Evolutionary conservation across 2,888 invertebrate species (phyloP).

Genomic region (Drosophila silvestris): DNA sequence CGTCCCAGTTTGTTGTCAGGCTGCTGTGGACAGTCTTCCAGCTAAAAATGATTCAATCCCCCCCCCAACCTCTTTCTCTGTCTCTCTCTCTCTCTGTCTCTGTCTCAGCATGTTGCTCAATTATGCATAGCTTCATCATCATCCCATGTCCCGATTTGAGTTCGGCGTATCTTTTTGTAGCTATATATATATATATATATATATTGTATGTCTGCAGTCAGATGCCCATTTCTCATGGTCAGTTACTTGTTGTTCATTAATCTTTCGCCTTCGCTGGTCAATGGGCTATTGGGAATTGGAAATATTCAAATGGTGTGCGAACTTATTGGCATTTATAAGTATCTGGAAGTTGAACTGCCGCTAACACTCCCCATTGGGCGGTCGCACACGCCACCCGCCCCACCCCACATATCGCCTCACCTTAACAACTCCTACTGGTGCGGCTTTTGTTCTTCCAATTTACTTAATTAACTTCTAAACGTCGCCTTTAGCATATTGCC

Average conservation of each 20-base stretch:
- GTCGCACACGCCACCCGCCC: not conserved
- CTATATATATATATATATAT: not conserved
- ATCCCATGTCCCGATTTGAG: constrained; percentile 9
- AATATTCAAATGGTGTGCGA: constrained; percentile 58
- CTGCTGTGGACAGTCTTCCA: constrained; percentile 2
- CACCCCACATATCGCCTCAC: not conserved
- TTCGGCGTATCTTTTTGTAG: constrained; percentile 1
- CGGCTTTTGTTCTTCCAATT: constrained; percentile 70
- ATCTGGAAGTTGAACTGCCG: constrained; percentile 10
- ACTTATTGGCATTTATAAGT: constrained; percentile 43
- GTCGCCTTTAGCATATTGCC: constrained; percentile 70
- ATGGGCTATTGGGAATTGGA: constrained; percentile 14
- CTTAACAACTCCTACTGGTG: constrained; percentile 2
- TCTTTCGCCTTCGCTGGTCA: constrained; percentile 52
- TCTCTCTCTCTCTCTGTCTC: not conserved
- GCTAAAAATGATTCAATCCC: not conserved
- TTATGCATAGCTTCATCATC: constrained; percentile 43
- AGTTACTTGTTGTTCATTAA: constrained; percentile 61
- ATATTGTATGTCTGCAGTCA: constrained; percentile 14
- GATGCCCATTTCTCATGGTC: constrained; percentile 55
- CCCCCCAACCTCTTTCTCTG: not conserved
- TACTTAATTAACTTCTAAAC: constrained; percentile 80
- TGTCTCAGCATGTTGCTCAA: constrained; percentile 17
- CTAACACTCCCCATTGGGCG: constrained; percentile 33
- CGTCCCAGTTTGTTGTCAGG: constrained; percentile 45